A percentile compares a stretch with the other conserved stretches of the same genome.
These are phyloP conservation scores for Drosophila carrolli DNA, from an alignment of 1,140 invertebrate species.

Conservation along the genomic window DNA sequence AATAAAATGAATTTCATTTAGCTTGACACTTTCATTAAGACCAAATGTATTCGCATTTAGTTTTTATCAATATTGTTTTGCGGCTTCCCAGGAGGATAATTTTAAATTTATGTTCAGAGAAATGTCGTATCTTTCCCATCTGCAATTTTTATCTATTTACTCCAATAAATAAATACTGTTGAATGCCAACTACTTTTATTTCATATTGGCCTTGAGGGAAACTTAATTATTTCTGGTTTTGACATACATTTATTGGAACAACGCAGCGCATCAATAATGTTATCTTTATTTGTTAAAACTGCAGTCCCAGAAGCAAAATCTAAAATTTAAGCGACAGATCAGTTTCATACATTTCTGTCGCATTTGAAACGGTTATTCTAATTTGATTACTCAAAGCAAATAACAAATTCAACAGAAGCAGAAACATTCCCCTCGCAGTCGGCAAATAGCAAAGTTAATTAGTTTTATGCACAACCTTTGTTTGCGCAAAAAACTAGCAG, in stretches of 20 bases:
- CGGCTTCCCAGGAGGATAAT: too few relatives aligned
- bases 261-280: too few relatives aligned
- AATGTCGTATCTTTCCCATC: background rate
- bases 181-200: too few relatives aligned
- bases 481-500: constrained; percentile 45
- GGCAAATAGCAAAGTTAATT: constrained; percentile 70
- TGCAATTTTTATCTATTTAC: background rate
- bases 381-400: constrained; percentile 23
- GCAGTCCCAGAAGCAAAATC: background rate
- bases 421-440: constrained; percentile 7
- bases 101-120: background rate
- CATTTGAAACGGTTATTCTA: background rate
- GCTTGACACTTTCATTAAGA: too few relatives aligned
- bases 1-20: background rate
- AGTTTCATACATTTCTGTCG: background rate
- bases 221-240: too few relatives aligned
- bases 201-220: too few relatives aligned
- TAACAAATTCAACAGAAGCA: constrained; percentile 29
- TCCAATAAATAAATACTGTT: background rate
- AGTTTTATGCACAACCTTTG: constrained; percentile 71
- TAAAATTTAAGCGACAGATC: background rate
- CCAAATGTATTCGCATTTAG: background rate
- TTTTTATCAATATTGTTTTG: too few relatives aligned
- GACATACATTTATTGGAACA: too few relatives aligned
- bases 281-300: too few relatives aligned